Percentiles rank a stretch among this genome's conserved stretches.
Evolutionary conservation across 1,140 invertebrate species (phyloP).

Genomic region (Eurosta solidaginis): DNA sequence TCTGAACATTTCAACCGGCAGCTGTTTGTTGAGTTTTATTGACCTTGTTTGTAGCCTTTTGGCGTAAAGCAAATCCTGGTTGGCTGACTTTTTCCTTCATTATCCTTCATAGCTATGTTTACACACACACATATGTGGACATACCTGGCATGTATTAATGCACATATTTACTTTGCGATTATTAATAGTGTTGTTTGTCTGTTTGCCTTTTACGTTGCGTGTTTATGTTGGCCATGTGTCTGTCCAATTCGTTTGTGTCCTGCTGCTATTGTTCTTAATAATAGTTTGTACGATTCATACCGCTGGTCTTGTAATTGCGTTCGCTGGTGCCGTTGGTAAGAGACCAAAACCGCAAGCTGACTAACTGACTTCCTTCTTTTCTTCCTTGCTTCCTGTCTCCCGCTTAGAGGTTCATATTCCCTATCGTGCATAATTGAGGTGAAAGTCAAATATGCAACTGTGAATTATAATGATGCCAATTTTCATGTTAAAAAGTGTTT

Average conservation of each 20-base stretch:
- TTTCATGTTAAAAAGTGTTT: background rate
- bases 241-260: background rate
- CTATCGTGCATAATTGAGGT: background rate
- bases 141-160: too few species aligned
- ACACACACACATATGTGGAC: background rate
- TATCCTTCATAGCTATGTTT: background rate
- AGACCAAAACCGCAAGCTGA: constrained; percentile 1
- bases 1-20: background rate
- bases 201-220: background rate
- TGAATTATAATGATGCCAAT: background rate
- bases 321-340: too few species aligned
- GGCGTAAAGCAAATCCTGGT: background rate
- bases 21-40: constrained; percentile 15
- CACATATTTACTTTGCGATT: background rate
- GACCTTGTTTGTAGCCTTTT: constrained; percentile 6
- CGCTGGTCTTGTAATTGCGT: too few species aligned
- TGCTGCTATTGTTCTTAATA: background rate
- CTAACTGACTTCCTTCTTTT: constrained; percentile 10
- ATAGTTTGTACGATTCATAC: background rate
- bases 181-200: background rate
- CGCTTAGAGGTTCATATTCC: background rate
- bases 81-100: background rate
- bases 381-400: background rate
- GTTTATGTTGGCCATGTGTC: background rate
- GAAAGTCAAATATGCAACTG: background rate